These are phyloP conservation scores for Elanoides forficatus DNA, from an alignment of 2,113 vertebrate genomes.

Conservation along the genomic window DNA sequence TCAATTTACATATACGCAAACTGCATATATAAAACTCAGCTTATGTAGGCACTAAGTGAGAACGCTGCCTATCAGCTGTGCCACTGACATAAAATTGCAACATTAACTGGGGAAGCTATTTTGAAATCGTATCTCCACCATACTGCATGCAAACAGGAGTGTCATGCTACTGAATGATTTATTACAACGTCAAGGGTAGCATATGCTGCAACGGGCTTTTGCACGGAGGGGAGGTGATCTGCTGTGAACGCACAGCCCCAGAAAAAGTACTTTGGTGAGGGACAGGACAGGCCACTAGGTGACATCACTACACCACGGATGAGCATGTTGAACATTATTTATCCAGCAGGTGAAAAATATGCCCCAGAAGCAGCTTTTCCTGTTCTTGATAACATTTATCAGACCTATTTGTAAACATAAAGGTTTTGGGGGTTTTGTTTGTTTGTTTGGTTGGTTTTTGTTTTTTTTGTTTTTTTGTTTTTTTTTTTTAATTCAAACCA, in stretches of 20 bases:
- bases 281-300: not conserved
- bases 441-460: too few species aligned
- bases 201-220: accelerated
- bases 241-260: accelerated
- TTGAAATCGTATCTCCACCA: not conserved
- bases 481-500: not conserved
- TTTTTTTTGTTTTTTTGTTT: too few species aligned
- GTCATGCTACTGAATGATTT: not conserved
- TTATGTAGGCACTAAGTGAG: accelerated
- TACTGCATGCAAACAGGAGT: not conserved
- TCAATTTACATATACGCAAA: accelerated
- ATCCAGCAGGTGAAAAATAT: not conserved
- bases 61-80: accelerated
- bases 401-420: not conserved
- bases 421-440: not conserved
- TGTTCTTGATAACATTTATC: not conserved
- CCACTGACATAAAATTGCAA: too few species aligned
- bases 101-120: not conserved
- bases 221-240: accelerated
- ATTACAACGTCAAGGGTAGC: not conserved
- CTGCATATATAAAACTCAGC: accelerated
- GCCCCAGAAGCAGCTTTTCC: not conserved
- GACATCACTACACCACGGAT: not conserved
- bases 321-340: not conserved
- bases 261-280: accelerated